Evolutionary conservation across 23 tunicate species (phyloP).

Genomic region (Botrylloides violaceus): DNA sequence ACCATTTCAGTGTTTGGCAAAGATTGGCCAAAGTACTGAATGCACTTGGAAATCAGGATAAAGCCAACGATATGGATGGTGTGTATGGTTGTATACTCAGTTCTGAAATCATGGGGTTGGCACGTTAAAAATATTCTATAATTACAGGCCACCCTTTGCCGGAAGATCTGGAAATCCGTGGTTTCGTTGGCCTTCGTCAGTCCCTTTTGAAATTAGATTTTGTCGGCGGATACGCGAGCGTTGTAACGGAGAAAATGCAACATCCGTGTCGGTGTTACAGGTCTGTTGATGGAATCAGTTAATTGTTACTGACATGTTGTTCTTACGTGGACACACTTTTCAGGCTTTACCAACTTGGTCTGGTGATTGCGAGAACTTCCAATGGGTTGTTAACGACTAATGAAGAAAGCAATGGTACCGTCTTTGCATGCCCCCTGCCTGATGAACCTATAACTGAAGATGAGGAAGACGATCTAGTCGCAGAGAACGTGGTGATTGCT

Average conservation of each 20-base stretch:
- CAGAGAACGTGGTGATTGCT: slow-evolving; percentile 6
- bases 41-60: slow-evolving; percentile 94
- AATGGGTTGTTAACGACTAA: slow-evolving; percentile 18
- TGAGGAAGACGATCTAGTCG: slow-evolving; percentile 17
- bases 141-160: slow-evolving; percentile 54
- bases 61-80: slow-evolving; percentile 74
- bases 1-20: slow-evolving; percentile 84
- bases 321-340: no score
- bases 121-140: not conserved
- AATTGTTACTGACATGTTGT: not conserved
- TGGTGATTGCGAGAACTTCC: slow-evolving; percentile 22
- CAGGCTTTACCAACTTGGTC: slow-evolving; percentile 68
- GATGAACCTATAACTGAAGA: not conserved
- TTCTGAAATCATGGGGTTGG: not conserved
- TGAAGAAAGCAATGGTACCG: slow-evolving; percentile 66
- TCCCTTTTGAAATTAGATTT: slow-evolving; percentile 76
- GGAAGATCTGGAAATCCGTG: slow-evolving; percentile 86
- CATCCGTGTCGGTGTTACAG: slow-evolving; percentile 87
- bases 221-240: slow-evolving; percentile 31
- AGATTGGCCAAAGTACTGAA: slow-evolving; percentile 72
- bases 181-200: slow-evolving; percentile 61
- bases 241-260: slow-evolving; percentile 49
- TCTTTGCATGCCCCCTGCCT: slow-evolving; percentile 32
- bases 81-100: not conserved
- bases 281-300: slow-evolving; percentile 7